phyloP scores from a whole-genome alignment of 1,140 invertebrate species.

The Pissodes strobi region DNA sequence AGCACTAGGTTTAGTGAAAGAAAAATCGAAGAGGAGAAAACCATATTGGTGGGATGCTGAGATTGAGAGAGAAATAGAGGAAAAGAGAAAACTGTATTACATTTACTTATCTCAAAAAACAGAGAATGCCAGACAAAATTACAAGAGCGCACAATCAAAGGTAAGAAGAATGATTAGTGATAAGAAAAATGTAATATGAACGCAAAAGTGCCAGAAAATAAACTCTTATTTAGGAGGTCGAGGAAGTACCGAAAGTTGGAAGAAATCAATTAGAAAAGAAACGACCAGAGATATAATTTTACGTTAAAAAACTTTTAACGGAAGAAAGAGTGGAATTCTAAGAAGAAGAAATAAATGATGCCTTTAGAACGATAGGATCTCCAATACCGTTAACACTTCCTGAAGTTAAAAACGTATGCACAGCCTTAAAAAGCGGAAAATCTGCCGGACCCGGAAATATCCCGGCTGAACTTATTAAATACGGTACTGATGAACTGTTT shows the following conservation, averaged over 20 bases:
- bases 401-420: no score
- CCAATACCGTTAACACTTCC: neutral
- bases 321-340: no score
- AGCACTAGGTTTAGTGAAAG: neutral
- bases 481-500: no score
- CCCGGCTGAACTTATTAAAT: no score
- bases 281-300: neutral
- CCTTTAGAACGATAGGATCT: no score
- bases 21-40: neutral
- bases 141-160: no score
- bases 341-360: no score
- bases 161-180: no score
- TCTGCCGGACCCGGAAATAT: neutral
- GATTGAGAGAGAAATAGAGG: no score
- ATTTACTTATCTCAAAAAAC: no score
- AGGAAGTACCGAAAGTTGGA: conserved; percentile 2
- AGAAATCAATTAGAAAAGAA: neutral
- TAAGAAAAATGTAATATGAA: neutral
- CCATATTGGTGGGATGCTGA: neutral
- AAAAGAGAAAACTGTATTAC: no score
- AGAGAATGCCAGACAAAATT: no score
- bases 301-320: neutral
- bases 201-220: neutral
- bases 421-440: neutral
- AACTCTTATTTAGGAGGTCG: neutral